These are phyloP conservation scores for Eupristina koningsbergeri DNA, from an alignment of 1,140 invertebrate species.

Conservation along the genomic window DNA sequence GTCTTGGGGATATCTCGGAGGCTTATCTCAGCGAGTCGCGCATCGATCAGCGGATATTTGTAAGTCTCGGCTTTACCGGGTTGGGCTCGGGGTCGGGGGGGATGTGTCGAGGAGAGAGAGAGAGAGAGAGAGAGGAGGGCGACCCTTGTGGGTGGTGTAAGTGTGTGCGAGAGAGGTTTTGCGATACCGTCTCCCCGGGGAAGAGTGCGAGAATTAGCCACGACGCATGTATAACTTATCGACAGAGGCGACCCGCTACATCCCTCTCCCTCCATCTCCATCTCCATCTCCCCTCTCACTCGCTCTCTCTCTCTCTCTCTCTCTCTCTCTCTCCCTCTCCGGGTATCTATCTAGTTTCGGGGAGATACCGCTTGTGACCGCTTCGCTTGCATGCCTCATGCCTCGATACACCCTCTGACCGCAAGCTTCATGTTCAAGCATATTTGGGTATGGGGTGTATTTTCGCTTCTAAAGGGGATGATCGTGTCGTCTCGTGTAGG, in stretches of 20 bases:
- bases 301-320: too few relatives aligned
- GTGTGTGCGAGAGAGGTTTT: background rate
- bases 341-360: too few relatives aligned
- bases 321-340: too few relatives aligned
- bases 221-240: background rate
- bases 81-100: too few relatives aligned
- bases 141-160: background rate
- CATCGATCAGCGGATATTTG: constrained; percentile 49
- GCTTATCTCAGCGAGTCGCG: constrained; percentile 34
- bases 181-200: background rate
- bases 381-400: background rate
- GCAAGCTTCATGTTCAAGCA: background rate
- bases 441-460: background rate
- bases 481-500: background rate
- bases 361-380: background rate
- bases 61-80: background rate
- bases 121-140: too few relatives aligned
- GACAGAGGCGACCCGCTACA: background rate
- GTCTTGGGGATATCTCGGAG: background rate
- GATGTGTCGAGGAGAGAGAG: too few relatives aligned
- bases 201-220: background rate
- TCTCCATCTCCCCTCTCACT: too few relatives aligned
- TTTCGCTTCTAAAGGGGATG: background rate
- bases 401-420: background rate
- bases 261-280: too few relatives aligned